phyloP scores from a whole-genome alignment of 2,888 invertebrate species.

The Campoplex nolae region DNA sequence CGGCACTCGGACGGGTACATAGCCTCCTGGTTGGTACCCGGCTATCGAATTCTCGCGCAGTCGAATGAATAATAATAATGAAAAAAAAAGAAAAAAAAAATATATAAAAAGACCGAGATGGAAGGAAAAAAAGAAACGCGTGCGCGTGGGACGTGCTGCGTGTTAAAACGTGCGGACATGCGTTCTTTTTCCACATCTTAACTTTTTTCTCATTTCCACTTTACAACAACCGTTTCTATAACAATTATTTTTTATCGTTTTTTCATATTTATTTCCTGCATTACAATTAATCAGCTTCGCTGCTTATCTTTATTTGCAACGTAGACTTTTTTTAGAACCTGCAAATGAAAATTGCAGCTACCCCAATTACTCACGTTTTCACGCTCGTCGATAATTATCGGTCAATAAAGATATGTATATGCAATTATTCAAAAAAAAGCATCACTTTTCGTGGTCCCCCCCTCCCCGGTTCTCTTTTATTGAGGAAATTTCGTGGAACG shows the following conservation, averaged over 20 bases:
- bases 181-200: constrained; percentile 36
- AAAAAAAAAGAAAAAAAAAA: constrained; percentile 16
- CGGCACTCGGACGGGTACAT: constrained; percentile 70
- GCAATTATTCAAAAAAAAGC: constrained; percentile 22
- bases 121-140: constrained; percentile 53
- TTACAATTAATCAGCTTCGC: not conserved
- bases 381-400: not conserved
- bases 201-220: not conserved
- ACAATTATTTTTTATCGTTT: constrained; percentile 1
- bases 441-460: constrained; percentile 32
- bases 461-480: constrained; percentile 11
- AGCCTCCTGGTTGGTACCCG: constrained; percentile 69
- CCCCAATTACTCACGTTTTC: not conserved
- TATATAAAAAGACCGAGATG: constrained; percentile 10
- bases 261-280: not conserved
- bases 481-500: constrained; percentile 63
- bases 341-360: not conserved
- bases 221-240: not conserved
- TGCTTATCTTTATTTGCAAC: not conserved
- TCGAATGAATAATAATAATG: constrained; percentile 50
- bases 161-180: constrained; percentile 62
- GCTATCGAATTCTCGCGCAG: constrained; percentile 71
- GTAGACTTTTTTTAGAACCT: not conserved
- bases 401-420: constrained; percentile 1
- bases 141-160: constrained; percentile 72